Percentiles rank a stretch among this genome's conserved stretches.
Evolutionary conservation across 2,113 vertebrate species (phyloP).

Genomic region (Natator depressus): DNA sequence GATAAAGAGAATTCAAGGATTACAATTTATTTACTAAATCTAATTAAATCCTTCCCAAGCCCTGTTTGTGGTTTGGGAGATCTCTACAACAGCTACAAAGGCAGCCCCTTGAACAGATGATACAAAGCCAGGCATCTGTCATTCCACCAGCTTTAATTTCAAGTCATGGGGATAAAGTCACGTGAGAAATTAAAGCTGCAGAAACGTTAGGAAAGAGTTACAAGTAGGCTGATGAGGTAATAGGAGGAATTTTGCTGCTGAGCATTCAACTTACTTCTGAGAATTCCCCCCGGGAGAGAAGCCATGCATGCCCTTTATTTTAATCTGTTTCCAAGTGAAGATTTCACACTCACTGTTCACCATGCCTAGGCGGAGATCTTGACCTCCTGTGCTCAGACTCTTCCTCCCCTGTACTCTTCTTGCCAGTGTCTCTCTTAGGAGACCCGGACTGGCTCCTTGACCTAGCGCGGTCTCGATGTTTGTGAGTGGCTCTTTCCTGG

Average conservation of each 20-base stretch:
- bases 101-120: background rate
- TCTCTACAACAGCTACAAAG: background rate
- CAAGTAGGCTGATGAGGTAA: background rate
- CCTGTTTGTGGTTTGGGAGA: background rate
- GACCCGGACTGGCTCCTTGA: constrained; percentile 69
- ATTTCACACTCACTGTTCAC: constrained; percentile 70
- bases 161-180: background rate
- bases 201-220: rapidly evolving
- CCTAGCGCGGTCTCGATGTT: constrained; percentile 42
- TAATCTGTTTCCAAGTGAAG: background rate
- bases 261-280: background rate
- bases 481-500: constrained; percentile 16
- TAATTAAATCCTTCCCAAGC: background rate
- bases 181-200: background rate
- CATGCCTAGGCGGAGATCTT: constrained; percentile 62
- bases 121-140: background rate
- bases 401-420: constrained; percentile 24
- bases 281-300: background rate
- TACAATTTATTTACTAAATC: background rate
- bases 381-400: constrained; percentile 32
- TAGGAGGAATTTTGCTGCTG: background rate
- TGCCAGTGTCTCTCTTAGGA: constrained; percentile 55
- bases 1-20: background rate
- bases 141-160: background rate
- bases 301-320: rapidly evolving